Evolutionary conservation across 2,797 vertebrate species (phyloP), one percentile per base, ranked within the genome.

Genomic region (Eptatretus atami): DNA sequence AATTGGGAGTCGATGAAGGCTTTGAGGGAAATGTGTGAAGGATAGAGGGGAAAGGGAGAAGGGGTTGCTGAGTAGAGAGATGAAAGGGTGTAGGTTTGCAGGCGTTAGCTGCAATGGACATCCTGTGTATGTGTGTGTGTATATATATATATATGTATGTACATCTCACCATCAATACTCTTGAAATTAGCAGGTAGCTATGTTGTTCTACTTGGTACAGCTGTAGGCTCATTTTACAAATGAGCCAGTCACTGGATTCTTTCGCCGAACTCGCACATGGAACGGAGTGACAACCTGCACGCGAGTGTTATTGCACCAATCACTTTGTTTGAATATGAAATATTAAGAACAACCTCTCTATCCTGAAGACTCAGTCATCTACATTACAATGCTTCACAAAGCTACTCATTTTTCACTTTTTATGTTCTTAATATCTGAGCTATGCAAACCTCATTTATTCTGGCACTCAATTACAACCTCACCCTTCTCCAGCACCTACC

Each of bases 141-240:
- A 53, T 66, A 53, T 52, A 64, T 13, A 1, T 14, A 1, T n/a
- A n/a, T 15, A 54, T 66, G 12, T 15, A 31, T 1, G 24, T 55
- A 63, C 67, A 9, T 11, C 74, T 76, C 71, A 95, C 90, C 92
- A 66, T 98, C 92, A 0, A 98, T 95, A 75, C 92, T 98, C 73
- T 92, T 96, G 73, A 98, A 98, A 75, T 98, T 65, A 98, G 77
- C 67, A 98, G 81, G 71, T 92, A 98, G 70, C 87, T 96, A 70
- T 87, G 82, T 71, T 76, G 86, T 75, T 96, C 88, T 71, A 98
- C 92, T 72, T 96, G 84, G 74, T 98, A 98, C 15, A 98, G 82
- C 71, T 98, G 92, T 66, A 98, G 78, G 68, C 92, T 93, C 88
- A 98, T 95, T 72, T 98, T 73, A 93, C 84, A 13, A 86, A 79